Conservation (phyloP, 1,140 invertebrate species). For the Gonioctena quinquepunctata region DNA sequence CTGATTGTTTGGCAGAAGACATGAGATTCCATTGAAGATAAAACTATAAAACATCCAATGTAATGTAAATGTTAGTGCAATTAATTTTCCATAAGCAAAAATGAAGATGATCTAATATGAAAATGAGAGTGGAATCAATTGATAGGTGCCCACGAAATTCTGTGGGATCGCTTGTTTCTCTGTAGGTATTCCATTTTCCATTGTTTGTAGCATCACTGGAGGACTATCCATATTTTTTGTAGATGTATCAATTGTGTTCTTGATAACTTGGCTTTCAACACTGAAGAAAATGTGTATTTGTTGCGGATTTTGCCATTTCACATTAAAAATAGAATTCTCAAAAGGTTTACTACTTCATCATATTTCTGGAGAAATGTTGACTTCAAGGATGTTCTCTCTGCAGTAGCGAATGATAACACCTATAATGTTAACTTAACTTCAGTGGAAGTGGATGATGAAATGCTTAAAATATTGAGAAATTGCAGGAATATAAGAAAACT, state of each 20-base stretch:
- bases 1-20: too few species aligned
- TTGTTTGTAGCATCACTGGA: background rate
- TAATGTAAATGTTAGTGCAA: too few species aligned
- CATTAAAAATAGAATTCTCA: background rate
- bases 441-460: background rate
- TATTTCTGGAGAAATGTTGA: background rate
- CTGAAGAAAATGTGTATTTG: background rate
- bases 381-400: background rate
- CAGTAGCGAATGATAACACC: background rate
- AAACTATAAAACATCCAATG: too few species aligned
- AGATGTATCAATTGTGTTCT: background rate
- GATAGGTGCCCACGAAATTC: too few species aligned
- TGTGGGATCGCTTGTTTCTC: background rate
- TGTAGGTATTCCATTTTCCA: background rate
- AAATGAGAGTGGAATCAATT: background rate
- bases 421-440: background rate
- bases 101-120: background rate
- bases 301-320: background rate
- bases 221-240: too few species aligned
- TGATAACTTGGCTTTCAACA: background rate
- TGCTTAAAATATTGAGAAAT: background rate
- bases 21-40: too few species aligned
- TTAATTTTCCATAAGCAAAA: too few species aligned
- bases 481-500: background rate
- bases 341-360: background rate